These are phyloP conservation scores for Mallateleia sp. DNA, from an alignment of 2,888 invertebrate genomes.

Conservation along the genomic window DNA sequence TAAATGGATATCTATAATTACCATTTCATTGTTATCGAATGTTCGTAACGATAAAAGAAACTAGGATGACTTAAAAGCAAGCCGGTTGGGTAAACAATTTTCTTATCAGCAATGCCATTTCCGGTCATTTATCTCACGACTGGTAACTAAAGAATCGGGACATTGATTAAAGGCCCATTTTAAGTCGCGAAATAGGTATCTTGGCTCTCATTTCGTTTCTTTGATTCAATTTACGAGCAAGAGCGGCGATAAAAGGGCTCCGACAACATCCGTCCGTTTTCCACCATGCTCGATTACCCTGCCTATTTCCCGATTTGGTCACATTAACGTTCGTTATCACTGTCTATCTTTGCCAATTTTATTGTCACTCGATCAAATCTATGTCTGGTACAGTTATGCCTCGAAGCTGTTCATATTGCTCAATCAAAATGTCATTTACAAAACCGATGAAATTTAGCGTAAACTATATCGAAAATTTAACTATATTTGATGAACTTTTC, in stretches of 20 bases:
- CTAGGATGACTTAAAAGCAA: slow-evolving; percentile 49
- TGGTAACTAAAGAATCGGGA: slow-evolving; percentile 86
- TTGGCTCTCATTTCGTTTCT: slow-evolving; percentile 85
- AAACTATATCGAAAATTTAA: too few species aligned
- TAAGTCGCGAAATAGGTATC: slow-evolving; percentile 85
- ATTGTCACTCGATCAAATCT: slow-evolving; percentile 86
- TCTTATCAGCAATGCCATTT: slow-evolving; percentile 88
- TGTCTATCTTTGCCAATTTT: slow-evolving; percentile 77
- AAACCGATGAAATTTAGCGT: not conserved
- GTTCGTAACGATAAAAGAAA: slow-evolving; percentile 41
- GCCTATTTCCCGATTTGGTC: slow-evolving; percentile 69
- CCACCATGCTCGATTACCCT: slow-evolving; percentile 70
- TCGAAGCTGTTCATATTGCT: slow-evolving; percentile 9
- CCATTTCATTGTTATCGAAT: slow-evolving; percentile 51
- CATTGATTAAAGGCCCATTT: slow-evolving; percentile 88
- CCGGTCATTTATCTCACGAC: slow-evolving; percentile 88
- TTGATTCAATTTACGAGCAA: slow-evolving; percentile 88
- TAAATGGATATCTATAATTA: slow-evolving; percentile 42
- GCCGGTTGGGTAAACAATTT: slow-evolving; percentile 86
- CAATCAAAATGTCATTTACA: slow-evolving; percentile 8
- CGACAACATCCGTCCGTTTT: slow-evolving; percentile 74
- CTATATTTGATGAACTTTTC: too few species aligned
- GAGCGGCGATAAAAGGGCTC: slow-evolving; percentile 83
- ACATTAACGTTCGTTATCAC: slow-evolving; percentile 78
- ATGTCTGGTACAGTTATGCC: slow-evolving; percentile 1